phyloP scores from a whole-genome alignment of 2,888 invertebrate genomes.

The Hydrotaea cyrtoneurina region DNA sequence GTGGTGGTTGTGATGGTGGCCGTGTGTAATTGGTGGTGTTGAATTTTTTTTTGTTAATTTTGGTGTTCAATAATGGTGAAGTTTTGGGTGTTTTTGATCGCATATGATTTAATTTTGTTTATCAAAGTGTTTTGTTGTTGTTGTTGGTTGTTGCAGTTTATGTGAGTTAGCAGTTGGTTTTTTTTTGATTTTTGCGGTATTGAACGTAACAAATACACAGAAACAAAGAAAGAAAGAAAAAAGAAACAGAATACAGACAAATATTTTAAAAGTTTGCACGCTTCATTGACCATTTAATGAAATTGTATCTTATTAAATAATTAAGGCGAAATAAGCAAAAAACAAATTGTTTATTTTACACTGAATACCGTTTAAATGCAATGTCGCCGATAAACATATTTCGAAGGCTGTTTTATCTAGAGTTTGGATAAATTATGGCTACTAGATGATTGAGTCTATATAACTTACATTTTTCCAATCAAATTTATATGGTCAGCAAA shows the following conservation, averaged over 20 bases:
- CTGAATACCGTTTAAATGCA: background rate
- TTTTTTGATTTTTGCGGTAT: slow-evolving; percentile 51
- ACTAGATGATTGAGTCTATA: too few species aligned
- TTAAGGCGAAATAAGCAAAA: slow-evolving; percentile 36
- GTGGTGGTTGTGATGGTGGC: slow-evolving; percentile 35
- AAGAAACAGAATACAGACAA: slow-evolving; percentile 63
- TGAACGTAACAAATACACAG: slow-evolving; percentile 53
- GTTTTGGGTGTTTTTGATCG: slow-evolving; percentile 12
- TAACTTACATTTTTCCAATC: too few species aligned
- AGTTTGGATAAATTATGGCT: too few species aligned
- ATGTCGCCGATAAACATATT: background rate
- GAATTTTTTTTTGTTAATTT: slow-evolving; percentile 43
- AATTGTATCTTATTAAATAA: slow-evolving; percentile 20
- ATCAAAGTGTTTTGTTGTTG: slow-evolving; percentile 42
- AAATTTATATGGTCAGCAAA: too few species aligned
- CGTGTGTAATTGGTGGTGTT: slow-evolving; percentile 30
- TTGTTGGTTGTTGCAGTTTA: slow-evolving; percentile 45
- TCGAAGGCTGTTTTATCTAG: too few species aligned
- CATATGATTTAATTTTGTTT: slow-evolving; percentile 12
- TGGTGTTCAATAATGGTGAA: slow-evolving; percentile 15
- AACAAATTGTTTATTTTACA: background rate
- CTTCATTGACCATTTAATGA: slow-evolving; percentile 56
- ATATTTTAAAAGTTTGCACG: slow-evolving; percentile 67
- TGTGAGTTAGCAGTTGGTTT: slow-evolving; percentile 22
- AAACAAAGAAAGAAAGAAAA: slow-evolving; percentile 61